phyloP scores from a whole-genome alignment of 1,140 invertebrate species.

The Drosophila ananassae region DNA sequence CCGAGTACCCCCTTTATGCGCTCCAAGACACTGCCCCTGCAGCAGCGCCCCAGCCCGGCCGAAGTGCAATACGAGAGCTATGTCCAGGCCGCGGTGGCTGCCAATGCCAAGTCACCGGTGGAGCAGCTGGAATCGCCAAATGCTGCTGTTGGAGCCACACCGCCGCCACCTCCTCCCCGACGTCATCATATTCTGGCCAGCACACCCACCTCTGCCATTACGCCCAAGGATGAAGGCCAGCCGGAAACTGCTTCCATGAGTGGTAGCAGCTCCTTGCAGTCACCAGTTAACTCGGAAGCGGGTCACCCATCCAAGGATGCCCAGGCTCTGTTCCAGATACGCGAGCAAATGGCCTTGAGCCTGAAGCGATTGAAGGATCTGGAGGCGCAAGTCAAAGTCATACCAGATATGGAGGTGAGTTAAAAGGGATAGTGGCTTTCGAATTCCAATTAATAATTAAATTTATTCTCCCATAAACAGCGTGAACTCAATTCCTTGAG shows the following conservation, averaged over 20 bases:
- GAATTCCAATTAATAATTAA: too few species aligned
- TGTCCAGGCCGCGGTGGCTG: slow-evolving; percentile 78
- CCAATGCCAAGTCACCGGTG: slow-evolving; percentile 80
- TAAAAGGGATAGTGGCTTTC: not conserved
- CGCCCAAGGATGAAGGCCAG: slow-evolving; percentile 21
- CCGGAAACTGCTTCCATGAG: slow-evolving; percentile 39
- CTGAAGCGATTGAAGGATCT: slow-evolving; percentile 91
- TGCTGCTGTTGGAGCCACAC: not conserved
- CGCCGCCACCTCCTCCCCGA: slow-evolving; percentile 70
- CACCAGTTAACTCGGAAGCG: slow-evolving; percentile 56
- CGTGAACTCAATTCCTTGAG: slow-evolving; percentile 89
- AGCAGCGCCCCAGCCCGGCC: slow-evolving; percentile 73
- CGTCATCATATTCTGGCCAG: slow-evolving; percentile 54
- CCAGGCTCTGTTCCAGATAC: slow-evolving; percentile 74
- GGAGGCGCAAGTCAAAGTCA: slow-evolving; percentile 93
- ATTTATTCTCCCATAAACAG: slow-evolving; percentile 70
- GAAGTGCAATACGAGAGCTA: slow-evolving; percentile 82
- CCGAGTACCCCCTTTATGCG: slow-evolving; percentile 60
- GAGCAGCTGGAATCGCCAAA: slow-evolving; percentile 59
- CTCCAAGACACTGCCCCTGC: slow-evolving; percentile 68
- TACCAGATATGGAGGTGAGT: slow-evolving; percentile 91
- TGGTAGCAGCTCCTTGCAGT: slow-evolving; percentile 45
- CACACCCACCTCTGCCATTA: slow-evolving; percentile 9
- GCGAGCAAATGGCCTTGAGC: slow-evolving; percentile 88
- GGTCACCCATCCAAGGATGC: slow-evolving; percentile 60